Evolutionary conservation across 2,113 vertebrate genomes (phyloP).

Genomic region (Corythaixoides concolor): DNA sequence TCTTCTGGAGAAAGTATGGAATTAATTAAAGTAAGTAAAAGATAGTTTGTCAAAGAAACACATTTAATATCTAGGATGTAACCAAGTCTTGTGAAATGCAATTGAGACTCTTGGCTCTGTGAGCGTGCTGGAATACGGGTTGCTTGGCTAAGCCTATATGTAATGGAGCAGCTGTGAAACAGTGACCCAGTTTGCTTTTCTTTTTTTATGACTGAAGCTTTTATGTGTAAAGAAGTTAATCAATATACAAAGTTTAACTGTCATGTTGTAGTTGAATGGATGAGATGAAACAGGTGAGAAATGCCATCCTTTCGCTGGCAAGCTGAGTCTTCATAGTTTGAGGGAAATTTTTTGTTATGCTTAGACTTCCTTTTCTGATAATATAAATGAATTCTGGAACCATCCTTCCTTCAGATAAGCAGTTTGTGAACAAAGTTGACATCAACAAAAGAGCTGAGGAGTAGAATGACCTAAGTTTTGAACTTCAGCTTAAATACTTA

Average conservation of each 20-base stretch:
- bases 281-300: background rate
- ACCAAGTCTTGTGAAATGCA: background rate
- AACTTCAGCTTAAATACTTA: background rate
- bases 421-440: background rate
- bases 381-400: background rate
- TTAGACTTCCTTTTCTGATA: background rate
- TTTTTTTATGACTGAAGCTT: background rate
- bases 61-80: background rate
- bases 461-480: background rate
- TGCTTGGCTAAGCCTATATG: background rate
- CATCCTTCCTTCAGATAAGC: background rate
- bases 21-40: background rate
- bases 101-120: background rate
- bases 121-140: background rate
- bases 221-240: background rate
- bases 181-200: background rate
- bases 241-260: background rate
- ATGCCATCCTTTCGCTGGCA: background rate
- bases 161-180: background rate
- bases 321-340: background rate
- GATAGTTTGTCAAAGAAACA: no score
- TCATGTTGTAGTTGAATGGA: background rate
- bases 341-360: background rate
- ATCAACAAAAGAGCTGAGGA: background rate
- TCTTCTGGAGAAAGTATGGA: background rate